These are phyloP conservation scores for Pterostichus madidus DNA, from an alignment of 2,888 invertebrate genomes.

Conservation along the genomic window DNA sequence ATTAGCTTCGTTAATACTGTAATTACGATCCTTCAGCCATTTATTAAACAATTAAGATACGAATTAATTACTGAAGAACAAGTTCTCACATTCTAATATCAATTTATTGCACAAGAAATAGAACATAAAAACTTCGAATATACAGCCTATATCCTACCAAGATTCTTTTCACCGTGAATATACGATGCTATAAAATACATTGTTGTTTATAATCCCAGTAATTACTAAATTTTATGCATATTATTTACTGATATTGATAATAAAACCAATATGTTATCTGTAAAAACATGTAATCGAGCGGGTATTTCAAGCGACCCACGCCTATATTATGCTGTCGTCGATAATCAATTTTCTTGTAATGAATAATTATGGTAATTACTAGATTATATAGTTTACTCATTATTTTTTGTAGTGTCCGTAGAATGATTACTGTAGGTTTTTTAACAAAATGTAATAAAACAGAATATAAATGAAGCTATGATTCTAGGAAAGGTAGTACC, in stretches of 20 bases:
- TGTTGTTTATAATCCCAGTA: slow-evolving; percentile 11
- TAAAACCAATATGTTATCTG: slow-evolving; percentile 31
- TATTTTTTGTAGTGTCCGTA: slow-evolving; percentile 6
- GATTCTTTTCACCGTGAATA: background rate
- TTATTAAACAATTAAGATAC: slow-evolving; percentile 49
- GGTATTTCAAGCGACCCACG: slow-evolving; percentile 49
- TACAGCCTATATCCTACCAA: slow-evolving; percentile 7
- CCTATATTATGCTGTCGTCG: slow-evolving; percentile 57
- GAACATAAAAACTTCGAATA: slow-evolving; percentile 18
- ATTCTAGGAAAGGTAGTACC: background rate
- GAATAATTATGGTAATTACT: slow-evolving; percentile 64
- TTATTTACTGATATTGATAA: slow-evolving; percentile 4
- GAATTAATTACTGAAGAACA: slow-evolving; percentile 53
- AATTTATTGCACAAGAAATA: slow-evolving; percentile 37
- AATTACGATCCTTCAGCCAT: slow-evolving; percentile 45
- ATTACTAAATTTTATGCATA: slow-evolving; percentile 29
- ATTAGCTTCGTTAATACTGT: slow-evolving; percentile 40
- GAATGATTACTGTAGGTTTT: background rate
- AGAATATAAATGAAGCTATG: slow-evolving; percentile 17
- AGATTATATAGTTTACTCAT: slow-evolving; percentile 51
- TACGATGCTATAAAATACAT: slow-evolving; percentile 25
- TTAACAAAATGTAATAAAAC: slow-evolving; percentile 26
- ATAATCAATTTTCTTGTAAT: slow-evolving; percentile 62
- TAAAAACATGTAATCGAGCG: slow-evolving; percentile 13
- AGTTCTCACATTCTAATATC: slow-evolving; percentile 54